Conservation (phyloP, 2,113 vertebrate genomes). For the Oreochromis spilurus region DNA sequence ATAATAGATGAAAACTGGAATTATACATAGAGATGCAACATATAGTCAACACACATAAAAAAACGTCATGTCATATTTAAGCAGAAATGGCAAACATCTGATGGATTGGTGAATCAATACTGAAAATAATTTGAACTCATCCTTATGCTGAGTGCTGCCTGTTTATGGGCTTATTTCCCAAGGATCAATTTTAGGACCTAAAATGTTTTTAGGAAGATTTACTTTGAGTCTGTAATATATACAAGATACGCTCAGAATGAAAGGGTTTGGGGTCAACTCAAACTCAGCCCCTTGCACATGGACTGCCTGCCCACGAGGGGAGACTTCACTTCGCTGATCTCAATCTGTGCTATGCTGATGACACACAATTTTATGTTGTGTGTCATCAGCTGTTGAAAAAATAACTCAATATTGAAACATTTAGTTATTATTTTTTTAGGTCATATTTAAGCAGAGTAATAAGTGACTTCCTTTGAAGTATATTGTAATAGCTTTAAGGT, state of each 20-base stretch:
- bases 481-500: rapidly evolving
- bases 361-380: background rate
- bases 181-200: rapidly evolving
- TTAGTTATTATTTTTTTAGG: background rate
- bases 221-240: background rate
- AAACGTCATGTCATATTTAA: background rate
- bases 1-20: rapidly evolving
- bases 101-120: background rate
- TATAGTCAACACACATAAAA: background rate
- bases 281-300: background rate
- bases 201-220: background rate
- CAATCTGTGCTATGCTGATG: background rate
- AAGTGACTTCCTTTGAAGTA: rapidly evolving
- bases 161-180: background rate
- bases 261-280: background rate
- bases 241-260: background rate
- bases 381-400: background rate
- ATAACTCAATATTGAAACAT: background rate
- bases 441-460: background rate
- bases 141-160: background rate
- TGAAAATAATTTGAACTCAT: rapidly evolving
- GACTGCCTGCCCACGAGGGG: background rate
- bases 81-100: background rate
- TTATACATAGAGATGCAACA: background rate
- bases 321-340: background rate